These are phyloP conservation scores for Notarius quadriscutis DNA, from an alignment of 2,113 vertebrate species.

Conservation along the genomic window DNA sequence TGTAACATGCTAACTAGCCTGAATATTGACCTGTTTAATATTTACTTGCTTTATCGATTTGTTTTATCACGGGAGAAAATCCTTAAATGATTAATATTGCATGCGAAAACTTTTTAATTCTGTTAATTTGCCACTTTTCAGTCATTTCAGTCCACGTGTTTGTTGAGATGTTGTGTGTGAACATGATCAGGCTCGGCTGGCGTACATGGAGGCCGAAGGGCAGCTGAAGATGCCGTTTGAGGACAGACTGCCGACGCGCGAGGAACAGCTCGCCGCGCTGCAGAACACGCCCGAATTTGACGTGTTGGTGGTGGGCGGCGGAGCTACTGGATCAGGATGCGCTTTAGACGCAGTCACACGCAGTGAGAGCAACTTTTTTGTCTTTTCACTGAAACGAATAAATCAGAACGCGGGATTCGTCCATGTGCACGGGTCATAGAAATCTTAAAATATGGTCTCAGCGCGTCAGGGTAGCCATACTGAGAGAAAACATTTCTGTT, in stretches of 20 bases:
- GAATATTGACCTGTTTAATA: background rate
- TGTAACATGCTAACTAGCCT: background rate
- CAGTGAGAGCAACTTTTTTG: constrained; percentile 69
- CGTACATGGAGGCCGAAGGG: constrained; percentile 78
- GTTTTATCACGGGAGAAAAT: background rate
- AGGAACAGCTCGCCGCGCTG: constrained; percentile 76
- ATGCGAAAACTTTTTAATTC: background rate
- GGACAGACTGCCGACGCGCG: constrained; percentile 77
- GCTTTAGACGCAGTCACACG: constrained; percentile 92
- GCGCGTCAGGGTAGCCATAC: too few relatives aligned
- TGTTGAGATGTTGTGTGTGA: background rate
- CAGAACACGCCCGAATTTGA: constrained; percentile 80
- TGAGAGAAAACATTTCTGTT: too few relatives aligned
- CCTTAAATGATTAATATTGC: background rate
- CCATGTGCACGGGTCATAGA: background rate
- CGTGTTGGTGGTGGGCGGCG: constrained; percentile 88
- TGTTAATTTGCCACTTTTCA: background rate
- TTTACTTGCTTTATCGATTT: background rate
- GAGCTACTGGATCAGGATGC: constrained; percentile 92
- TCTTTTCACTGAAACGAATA: background rate
- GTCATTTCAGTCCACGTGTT: background rate
- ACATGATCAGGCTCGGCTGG: constrained; percentile 71
- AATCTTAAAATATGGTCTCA: too few relatives aligned
- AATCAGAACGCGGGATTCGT: background rate
- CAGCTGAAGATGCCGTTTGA: constrained; percentile 62